A percentile compares a stretch with the other conserved stretches of the same genome.
Evolutionary conservation across 2,113 vertebrate species (phyloP).

Genomic region (Heterocephalus glaber): DNA sequence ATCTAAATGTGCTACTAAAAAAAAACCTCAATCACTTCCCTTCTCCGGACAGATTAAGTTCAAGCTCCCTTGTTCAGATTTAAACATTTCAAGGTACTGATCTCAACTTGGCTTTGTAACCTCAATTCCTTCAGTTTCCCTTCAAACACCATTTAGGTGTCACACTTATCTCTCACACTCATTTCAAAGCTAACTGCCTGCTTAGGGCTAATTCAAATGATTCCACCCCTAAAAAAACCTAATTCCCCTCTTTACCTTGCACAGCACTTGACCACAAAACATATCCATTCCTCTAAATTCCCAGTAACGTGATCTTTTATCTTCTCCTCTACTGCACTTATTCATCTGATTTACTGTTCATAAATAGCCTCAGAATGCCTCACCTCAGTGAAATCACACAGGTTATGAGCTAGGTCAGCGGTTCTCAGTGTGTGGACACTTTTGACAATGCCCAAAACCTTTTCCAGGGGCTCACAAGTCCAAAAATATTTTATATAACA

Average conservation of each 20-base stretch:
- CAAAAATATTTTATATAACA: not conserved
- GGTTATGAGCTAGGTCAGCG: not conserved
- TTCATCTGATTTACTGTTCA: not conserved
- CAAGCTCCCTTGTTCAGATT: not conserved
- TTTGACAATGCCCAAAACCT: not conserved
- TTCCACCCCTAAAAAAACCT: not conserved
- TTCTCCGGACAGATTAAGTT: not conserved
- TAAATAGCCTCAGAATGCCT: not conserved
- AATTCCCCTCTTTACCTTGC: not conserved
- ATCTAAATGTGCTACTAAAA: not conserved
- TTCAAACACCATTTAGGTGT: not conserved
- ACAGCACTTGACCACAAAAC: not conserved
- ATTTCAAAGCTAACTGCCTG: constrained; percentile 27
- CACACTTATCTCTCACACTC: constrained; percentile 4
- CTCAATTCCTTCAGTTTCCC: not conserved
- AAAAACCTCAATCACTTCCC: not conserved
- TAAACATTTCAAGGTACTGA: not conserved
- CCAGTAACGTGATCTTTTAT: not conserved
- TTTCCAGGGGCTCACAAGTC: not conserved
- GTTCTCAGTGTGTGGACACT: not conserved
- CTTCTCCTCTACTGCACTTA: not conserved
- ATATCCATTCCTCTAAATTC: not conserved
- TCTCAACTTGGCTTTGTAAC: not conserved
- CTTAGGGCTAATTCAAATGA: constrained; percentile 40
- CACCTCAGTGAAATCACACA: not conserved